phyloP scores from a whole-genome alignment of 2,888 invertebrate species.

The Gastrophysa polygoni region DNA sequence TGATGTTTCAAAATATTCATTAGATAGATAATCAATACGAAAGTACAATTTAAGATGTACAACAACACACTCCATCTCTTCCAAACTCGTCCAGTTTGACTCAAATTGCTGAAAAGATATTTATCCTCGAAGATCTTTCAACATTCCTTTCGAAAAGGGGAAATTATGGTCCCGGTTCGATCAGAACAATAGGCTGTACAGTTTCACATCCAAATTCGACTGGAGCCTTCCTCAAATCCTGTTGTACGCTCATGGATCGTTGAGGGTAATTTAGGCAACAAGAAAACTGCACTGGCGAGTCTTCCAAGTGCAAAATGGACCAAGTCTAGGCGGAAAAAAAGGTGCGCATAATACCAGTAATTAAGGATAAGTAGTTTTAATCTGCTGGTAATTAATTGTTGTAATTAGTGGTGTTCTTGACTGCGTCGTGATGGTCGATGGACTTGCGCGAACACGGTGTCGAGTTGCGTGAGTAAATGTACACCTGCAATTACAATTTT shows the following conservation, averaged over 20 bases:
- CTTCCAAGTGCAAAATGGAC: slow-evolving; percentile 9
- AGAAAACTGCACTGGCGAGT: slow-evolving; percentile 4
- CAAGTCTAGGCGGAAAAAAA: slow-evolving; percentile 23
- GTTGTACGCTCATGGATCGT: background rate
- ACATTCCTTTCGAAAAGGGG: no score
- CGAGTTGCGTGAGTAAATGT: background rate
- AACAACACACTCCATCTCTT: no score
- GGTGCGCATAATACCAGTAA: slow-evolving; percentile 34
- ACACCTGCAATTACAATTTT: background rate
- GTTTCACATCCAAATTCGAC: no score
- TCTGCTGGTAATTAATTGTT: slow-evolving; percentile 36
- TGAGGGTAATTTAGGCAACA: background rate
- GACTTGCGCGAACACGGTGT: slow-evolving; percentile 16
- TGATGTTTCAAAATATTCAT: no score
- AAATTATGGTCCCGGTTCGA: no score
- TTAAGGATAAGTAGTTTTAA: slow-evolving; percentile 35
- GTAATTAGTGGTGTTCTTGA: slow-evolving; percentile 34
- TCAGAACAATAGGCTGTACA: no score
- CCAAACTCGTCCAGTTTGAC: no score
- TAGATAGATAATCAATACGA: no score
- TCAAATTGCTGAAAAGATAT: no score
- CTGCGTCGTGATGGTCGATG: slow-evolving; percentile 23
- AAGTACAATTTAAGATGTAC: no score
- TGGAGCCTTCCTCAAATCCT: background rate
- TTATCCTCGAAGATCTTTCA: no score